Evolutionary conservation across 2,888 invertebrate genomes (phyloP).

Genomic region (Macaria notata): DNA sequence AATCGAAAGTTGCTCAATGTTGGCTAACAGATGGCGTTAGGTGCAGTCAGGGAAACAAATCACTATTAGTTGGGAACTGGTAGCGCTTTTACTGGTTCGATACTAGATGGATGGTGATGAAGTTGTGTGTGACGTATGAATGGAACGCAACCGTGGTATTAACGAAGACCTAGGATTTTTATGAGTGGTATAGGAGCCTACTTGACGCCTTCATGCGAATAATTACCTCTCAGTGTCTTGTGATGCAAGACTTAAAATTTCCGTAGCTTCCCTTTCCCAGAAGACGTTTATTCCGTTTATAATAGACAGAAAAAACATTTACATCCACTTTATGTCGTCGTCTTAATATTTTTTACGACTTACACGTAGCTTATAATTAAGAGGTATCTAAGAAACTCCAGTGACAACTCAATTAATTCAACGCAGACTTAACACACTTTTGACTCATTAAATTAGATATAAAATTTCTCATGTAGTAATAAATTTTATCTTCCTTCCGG

Average conservation of each 20-base stretch:
- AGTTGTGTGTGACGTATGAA: constrained; percentile 46
- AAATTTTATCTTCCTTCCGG: constrained; percentile 12
- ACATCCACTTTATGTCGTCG: too few relatives aligned
- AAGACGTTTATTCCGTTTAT: too few relatives aligned
- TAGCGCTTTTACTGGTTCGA: constrained; percentile 46
- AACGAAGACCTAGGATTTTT: constrained; percentile 22
- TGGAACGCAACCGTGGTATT: constrained; percentile 26
- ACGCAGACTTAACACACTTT: constrained; percentile 2
- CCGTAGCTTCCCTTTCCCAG: not conserved
- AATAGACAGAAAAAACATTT: too few relatives aligned
- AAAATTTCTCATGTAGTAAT: constrained; percentile 8
- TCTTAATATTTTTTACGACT: too few relatives aligned
- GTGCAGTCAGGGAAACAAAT: constrained; percentile 57
- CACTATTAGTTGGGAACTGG: constrained; percentile 59
- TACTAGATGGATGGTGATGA: constrained; percentile 36
- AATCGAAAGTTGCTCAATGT: constrained; percentile 32
- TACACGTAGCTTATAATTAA: too few relatives aligned
- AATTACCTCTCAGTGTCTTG: not conserved
- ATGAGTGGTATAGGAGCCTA: constrained; percentile 6
- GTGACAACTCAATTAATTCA: constrained; percentile 4
- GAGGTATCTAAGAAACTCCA: not conserved
- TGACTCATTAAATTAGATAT: constrained; percentile 3
- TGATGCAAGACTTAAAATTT: not conserved
- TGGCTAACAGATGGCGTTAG: constrained; percentile 47
- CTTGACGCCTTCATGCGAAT: constrained; percentile 16